Base-by-base conservation (phyloP, 2,888 invertebrate genomes). In the Synanthedon tipuliformis region DNA sequence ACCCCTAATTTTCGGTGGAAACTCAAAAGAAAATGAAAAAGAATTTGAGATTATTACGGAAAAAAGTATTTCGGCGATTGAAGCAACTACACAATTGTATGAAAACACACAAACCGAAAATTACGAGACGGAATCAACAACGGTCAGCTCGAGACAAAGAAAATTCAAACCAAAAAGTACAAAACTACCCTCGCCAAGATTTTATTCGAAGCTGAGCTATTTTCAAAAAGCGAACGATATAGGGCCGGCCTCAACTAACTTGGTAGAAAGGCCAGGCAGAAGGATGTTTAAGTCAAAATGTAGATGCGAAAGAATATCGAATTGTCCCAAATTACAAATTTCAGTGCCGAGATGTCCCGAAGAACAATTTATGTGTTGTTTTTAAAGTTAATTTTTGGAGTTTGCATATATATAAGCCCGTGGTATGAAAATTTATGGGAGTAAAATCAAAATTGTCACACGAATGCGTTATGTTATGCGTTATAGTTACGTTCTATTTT, bases 351-450 rank as follows among this genome's bases (percentile, higher is more conserved):
- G 88, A 45, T 88, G 88, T 62, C 88, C 88, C 0, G 67, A 81
- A 10, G 88, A 88, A 50, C 81, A 81, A 55, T 88, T 88, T 56
- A 56, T 88, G 68, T 88, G 88, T 57, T 88, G 88, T 66, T 81
- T 81, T 58, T 83, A 68, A 67, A 48, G 2, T 52, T 48, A 4
- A 3, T 41, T 41, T 41, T n/a, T n/a, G n/a, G n/a, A n/a, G n/a
- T n/a, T n/a, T n/a, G n/a, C n/a, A n/a, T n/a, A n/a, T n/a, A n/a
- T n/a, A n/a, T n/a, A n/a, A n/a, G n/a, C n/a, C n/a, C n/a, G n/a
- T n/a, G n/a, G n/a, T n/a, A n/a, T n/a, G n/a, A n/a, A n/a, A n/a
- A n/a, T n/a, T n/a, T n/a, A n/a, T n/a, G n/a, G n/a, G n/a, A n/a
- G n/a, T n/a, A n/a, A n/a, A n/a, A n/a, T n/a, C n/a, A n/a, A n/a